Percentiles rank a stretch among this genome's conserved stretches.
These are phyloP conservation scores for Lepidonotus clava DNA, from an alignment of 2,888 invertebrate species.

Conservation along the genomic window DNA sequence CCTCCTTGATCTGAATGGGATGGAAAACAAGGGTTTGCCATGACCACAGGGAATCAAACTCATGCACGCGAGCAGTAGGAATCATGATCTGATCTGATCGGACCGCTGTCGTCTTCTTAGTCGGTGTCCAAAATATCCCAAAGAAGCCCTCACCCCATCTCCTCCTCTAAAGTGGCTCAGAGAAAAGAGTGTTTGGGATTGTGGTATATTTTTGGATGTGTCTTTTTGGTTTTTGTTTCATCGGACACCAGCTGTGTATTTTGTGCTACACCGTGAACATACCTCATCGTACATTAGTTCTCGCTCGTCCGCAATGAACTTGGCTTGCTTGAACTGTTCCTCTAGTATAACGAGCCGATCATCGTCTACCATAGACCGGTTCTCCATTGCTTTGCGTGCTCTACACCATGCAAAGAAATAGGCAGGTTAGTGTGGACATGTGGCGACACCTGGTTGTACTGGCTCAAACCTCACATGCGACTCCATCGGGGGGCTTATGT, in stretches of 20 bases:
- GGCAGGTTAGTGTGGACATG: slow-evolving; percentile 40
- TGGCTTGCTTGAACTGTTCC: slow-evolving; percentile 58
- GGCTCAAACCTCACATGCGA: neutral
- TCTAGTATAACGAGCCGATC: slow-evolving; percentile 55
- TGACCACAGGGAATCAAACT: slow-evolving; percentile 45
- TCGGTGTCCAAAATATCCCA: slow-evolving; percentile 20
- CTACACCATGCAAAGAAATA: slow-evolving; percentile 55
- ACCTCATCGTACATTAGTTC: slow-evolving; percentile 57
- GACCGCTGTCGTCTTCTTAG: slow-evolving; percentile 40
- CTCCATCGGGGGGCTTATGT: neutral
- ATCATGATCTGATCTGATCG: slow-evolving; percentile 47
- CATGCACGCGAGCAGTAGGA: slow-evolving; percentile 52
- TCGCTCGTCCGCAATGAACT: slow-evolving; percentile 57
- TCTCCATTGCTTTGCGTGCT: slow-evolving; percentile 57
- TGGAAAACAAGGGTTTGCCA: slow-evolving; percentile 51
- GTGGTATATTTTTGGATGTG: neutral
- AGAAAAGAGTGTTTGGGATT: slow-evolving; percentile 2
- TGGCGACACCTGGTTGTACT: slow-evolving; percentile 16
- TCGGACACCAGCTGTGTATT: neutral
- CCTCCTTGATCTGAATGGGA: slow-evolving; percentile 84
- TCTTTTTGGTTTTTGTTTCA: neutral
- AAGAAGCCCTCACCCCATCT: slow-evolving; percentile 9
- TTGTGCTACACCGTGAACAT: slow-evolving; percentile 42
- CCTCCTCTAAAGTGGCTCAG: slow-evolving; percentile 18
- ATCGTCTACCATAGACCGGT: slow-evolving; percentile 53